A percentile compares a stretch with the other conserved stretches of the same genome.
These are phyloP conservation scores for Eucera pruinosa DNA, from an alignment of 2,888 invertebrate species.

Conservation along the genomic window DNA sequence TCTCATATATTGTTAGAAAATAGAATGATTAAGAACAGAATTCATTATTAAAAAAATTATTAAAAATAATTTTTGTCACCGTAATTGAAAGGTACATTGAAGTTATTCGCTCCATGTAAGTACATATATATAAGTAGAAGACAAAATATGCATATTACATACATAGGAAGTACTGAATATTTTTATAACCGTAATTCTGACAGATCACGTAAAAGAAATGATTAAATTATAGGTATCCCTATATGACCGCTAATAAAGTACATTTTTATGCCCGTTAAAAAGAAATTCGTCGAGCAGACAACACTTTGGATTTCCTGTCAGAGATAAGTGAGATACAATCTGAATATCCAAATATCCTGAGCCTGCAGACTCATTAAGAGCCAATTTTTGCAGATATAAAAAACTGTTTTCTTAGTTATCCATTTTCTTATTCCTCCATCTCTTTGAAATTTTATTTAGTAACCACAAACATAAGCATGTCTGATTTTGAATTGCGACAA, in stretches of 20 bases:
- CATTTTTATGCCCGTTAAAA: conserved; percentile 61
- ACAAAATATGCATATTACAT: conserved; percentile 20
- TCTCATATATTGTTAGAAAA: too few species aligned
- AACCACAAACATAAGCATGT: too few species aligned
- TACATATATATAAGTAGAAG: neutral
- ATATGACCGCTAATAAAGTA: conserved; percentile 52
- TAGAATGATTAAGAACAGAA: too few species aligned
- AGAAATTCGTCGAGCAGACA: conserved; percentile 53
- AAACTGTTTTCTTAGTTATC: neutral
- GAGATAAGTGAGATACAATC: conserved; percentile 60
- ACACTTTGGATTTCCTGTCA: conserved; percentile 54
- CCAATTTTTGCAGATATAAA: neutral
- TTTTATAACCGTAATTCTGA: conserved; percentile 44
- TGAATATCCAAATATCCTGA: conserved; percentile 56
- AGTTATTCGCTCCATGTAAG: conserved; percentile 6
- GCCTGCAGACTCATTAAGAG: conserved; percentile 17
- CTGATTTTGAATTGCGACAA: too few species aligned
- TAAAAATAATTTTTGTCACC: neutral
- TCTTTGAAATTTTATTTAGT: too few species aligned
- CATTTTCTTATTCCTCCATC: neutral
- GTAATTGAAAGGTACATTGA: neutral
- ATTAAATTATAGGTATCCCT: conserved; percentile 58
- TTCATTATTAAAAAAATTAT: too few species aligned
- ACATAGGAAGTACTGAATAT: conserved; percentile 23
- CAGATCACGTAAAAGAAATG: conserved; percentile 52